These are phyloP conservation scores for Exocentrus adspersus DNA, from an alignment of 2,888 invertebrate genomes.

Conservation along the genomic window DNA sequence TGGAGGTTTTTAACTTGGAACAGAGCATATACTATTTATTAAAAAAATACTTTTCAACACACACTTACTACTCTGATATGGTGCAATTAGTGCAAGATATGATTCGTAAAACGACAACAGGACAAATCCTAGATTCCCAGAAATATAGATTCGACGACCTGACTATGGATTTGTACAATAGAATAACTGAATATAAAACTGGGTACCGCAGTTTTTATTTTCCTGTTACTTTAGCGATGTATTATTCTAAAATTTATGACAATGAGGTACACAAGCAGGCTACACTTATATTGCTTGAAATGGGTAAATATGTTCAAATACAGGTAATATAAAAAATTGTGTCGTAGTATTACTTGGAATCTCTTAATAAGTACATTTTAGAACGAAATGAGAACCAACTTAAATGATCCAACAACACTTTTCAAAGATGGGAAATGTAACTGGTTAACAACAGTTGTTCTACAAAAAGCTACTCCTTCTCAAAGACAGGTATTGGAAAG, in stretches of 20 bases:
- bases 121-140: conserved; percentile 82
- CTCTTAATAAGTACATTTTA: too few species aligned
- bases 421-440: conserved; percentile 15
- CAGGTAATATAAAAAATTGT: too few species aligned
- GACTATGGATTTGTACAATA: conserved; percentile 75
- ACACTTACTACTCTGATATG: conserved; percentile 79
- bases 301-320: conserved; percentile 95
- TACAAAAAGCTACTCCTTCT: conserved; percentile 2
- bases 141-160: conserved; percentile 74
- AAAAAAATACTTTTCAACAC: conserved; percentile 70
- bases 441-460: background rate
- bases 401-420: too few species aligned
- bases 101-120: conserved; percentile 77
- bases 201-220: conserved; percentile 89
- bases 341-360: too few species aligned
- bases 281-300: conserved; percentile 84
- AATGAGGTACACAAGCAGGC: conserved; percentile 83
- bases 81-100: conserved; percentile 85
- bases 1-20: conserved; percentile 2
- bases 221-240: conserved; percentile 88
- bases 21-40: conserved; percentile 2
- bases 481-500: conserved; percentile 67
- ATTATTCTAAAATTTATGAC: conserved; percentile 81
- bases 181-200: conserved; percentile 90
- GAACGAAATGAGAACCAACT: too few species aligned